Percentiles rank a stretch among this genome's conserved stretches.
Evolutionary conservation across 2,113 vertebrate genomes (phyloP).

Genomic region (Archocentrus centrarchus): DNA sequence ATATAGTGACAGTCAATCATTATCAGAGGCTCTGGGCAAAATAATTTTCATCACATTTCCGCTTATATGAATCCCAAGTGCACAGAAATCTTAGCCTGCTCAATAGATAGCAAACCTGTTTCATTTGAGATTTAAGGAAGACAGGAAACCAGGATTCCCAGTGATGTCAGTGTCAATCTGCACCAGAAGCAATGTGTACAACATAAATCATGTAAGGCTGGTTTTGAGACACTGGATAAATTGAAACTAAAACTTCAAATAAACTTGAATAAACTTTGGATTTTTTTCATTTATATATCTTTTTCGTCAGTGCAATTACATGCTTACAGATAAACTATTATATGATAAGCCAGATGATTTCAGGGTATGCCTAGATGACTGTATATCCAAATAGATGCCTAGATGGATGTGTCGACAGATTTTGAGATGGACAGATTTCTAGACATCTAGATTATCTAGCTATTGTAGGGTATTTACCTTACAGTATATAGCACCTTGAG

Average conservation of each 20-base stretch:
- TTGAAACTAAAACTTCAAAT: no score
- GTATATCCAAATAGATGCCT: not conserved
- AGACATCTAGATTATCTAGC: slow-evolving; percentile 52
- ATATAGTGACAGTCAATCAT: slow-evolving; percentile 42
- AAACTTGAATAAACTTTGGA: no score
- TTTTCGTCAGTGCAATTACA: not conserved
- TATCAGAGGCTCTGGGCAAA: slow-evolving; percentile 37
- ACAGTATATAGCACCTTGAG: no score
- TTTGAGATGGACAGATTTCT: slow-evolving; percentile 56
- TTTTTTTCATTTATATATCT: not conserved
- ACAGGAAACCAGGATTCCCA: slow-evolving; percentile 42
- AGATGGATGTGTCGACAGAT: slow-evolving; percentile 24
- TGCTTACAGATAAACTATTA: not conserved
- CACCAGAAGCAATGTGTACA: not conserved
- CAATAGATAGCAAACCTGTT: slow-evolving; percentile 72
- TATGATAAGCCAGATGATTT: not conserved
- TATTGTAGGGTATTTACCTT: no score
- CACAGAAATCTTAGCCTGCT: slow-evolving; percentile 68
- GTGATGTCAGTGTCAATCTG: slow-evolving; percentile 24
- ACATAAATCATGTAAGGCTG: not conserved
- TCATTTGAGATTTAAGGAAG: slow-evolving; percentile 67
- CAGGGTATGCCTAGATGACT: no score
- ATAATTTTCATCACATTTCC: slow-evolving; percentile 68
- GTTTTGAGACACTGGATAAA: not conserved
- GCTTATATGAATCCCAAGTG: slow-evolving; percentile 52